Percentiles rank a stretch among this genome's conserved stretches.
Evolutionary conservation across 2,797 vertebrate species (phyloP).

Genomic region (Diceros bicornis): DNA sequence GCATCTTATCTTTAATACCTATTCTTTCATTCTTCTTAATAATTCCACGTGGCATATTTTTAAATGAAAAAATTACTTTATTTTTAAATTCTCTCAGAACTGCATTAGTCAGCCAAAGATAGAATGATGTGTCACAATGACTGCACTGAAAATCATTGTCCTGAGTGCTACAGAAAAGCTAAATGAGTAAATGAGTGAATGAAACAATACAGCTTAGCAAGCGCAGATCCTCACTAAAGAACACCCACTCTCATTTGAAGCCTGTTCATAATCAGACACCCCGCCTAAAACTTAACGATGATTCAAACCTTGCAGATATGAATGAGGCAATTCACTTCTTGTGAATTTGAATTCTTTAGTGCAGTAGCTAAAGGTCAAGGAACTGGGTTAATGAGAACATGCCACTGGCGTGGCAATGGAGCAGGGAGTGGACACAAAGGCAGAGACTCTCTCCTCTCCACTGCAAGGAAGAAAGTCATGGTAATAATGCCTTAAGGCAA

Average conservation of each 20-base stretch:
- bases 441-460: neutral
- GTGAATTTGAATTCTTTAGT: conserved; percentile 59
- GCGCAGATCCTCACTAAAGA: neutral
- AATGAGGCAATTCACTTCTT: conserved; percentile 75
- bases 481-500: neutral
- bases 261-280: neutral
- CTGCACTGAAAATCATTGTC: neutral
- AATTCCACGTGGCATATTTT: neutral
- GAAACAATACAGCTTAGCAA: neutral
- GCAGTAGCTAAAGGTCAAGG: conserved; percentile 75
- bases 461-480: neutral
- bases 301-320: conserved; percentile 1
- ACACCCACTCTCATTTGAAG: neutral
- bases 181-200: neutral
- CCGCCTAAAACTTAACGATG: conserved; percentile 6
- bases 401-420: neutral
- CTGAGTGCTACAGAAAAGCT: neutral
- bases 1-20: neutral
- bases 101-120: neutral
- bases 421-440: neutral
- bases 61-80: conserved; percentile 38
- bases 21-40: conserved; percentile 25
- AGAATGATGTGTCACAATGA: neutral
- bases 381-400: conserved; percentile 57
- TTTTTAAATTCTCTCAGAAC: conserved; percentile 28